These are phyloP conservation scores for Parus major DNA, from an alignment of 2,113 vertebrate species.

Conservation along the genomic window DNA sequence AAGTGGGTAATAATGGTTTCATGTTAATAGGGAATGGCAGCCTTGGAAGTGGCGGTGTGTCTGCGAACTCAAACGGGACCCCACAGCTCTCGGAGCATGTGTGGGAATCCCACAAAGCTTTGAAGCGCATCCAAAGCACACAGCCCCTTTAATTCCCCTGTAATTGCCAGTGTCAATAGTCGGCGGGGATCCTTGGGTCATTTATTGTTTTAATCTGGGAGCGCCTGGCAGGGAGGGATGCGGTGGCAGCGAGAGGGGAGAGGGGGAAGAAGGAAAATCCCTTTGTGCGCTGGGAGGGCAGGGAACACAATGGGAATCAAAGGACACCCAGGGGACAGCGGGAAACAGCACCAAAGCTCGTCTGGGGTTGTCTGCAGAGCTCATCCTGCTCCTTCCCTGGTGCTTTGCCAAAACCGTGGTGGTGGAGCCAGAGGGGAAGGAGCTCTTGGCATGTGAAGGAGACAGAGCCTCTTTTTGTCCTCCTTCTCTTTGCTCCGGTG, in stretches of 20 bases:
- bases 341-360: accelerated
- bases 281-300: not conserved
- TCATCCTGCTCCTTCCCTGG: not conserved
- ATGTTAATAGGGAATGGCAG: constrained; percentile 63
- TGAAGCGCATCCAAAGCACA: constrained; percentile 62
- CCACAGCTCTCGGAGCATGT: constrained; percentile 45
- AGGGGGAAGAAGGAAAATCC: not conserved
- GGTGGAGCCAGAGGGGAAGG: not conserved
- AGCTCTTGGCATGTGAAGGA: not conserved
- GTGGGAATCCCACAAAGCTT: constrained; percentile 71
- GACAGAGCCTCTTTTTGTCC: not conserved
- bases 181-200: constrained; percentile 64
- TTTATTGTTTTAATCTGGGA: constrained; percentile 84
- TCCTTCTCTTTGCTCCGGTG: not conserved
- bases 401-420: not conserved
- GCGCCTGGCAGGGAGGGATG: constrained; percentile 53
- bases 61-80: constrained; percentile 38
- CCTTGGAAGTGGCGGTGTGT: constrained; percentile 39
- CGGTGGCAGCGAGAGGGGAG: not conserved
- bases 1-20: constrained; percentile 73
- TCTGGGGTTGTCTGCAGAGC: not conserved
- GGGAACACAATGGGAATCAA: not conserved
- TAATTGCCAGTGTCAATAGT: constrained; percentile 68
- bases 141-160: constrained; percentile 60
- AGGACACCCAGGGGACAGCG: accelerated